These are phyloP conservation scores for Grus americana DNA, from an alignment of 2,113 vertebrate species.

Conservation along the genomic window DNA sequence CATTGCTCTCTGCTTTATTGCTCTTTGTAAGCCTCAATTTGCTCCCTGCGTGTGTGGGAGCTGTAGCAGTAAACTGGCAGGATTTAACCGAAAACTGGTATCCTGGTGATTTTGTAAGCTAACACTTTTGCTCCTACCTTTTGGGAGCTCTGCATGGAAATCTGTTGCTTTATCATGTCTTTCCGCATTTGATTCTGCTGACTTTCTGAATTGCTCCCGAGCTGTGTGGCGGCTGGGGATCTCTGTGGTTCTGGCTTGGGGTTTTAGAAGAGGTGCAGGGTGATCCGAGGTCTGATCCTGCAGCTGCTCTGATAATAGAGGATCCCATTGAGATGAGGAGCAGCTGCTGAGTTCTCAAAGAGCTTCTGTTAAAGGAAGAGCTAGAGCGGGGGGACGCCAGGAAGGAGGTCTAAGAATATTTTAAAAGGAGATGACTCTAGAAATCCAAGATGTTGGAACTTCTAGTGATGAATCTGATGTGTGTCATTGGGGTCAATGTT, in stretches of 20 bases:
- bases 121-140: neutral
- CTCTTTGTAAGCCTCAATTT: neutral
- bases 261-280: neutral
- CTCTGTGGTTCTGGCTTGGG: neutral
- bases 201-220: neutral
- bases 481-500: neutral
- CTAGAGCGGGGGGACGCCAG: neutral
- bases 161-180: neutral
- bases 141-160: conserved; percentile 6
- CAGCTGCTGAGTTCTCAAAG: conserved; percentile 45
- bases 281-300: neutral
- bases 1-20: neutral
- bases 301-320: conserved; percentile 32
- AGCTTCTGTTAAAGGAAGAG: conserved; percentile 5
- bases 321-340: conserved; percentile 29
- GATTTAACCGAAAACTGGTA: neutral
- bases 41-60: conserved; percentile 13
- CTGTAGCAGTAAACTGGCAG: neutral
- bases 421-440: neutral
- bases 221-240: neutral
- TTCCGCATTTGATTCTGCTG: neutral
- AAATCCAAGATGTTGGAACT: neutral
- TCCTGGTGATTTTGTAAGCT: neutral
- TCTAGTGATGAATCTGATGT: neutral
- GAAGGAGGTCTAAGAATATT: neutral